phyloP scores from a whole-genome alignment of 2,113 vertebrate species.

The Xiphias gladius region DNA sequence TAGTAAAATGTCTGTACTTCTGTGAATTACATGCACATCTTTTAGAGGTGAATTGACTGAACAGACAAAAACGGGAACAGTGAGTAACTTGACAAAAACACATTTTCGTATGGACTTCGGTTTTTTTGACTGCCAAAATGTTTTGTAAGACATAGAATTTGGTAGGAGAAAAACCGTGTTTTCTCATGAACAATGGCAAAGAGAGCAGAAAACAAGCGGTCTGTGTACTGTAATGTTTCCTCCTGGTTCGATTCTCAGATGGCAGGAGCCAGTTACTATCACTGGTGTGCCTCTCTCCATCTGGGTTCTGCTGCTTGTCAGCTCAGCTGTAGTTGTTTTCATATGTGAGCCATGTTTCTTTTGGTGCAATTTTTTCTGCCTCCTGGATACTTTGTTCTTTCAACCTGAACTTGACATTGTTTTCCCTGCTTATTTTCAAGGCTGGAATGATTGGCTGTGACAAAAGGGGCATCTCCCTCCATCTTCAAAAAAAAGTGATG shows the following conservation, averaged over 20 bases:
- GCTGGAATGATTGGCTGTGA: conserved; percentile 80
- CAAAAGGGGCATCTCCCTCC: conserved; percentile 77
- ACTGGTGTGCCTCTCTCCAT: conserved; percentile 62
- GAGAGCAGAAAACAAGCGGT: conserved; percentile 68
- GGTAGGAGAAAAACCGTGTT: conserved; percentile 60
- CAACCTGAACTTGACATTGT: conserved; percentile 81
- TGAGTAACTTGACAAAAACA: conserved; percentile 67
- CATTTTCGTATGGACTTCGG: conserved; percentile 52
- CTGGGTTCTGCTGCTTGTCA: conserved; percentile 74
- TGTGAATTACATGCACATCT: conserved; percentile 56
- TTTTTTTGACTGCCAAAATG: conserved; percentile 48
- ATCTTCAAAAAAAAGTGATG: conserved; percentile 74
- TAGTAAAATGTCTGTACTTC: conserved; percentile 46
- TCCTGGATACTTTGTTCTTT: conserved; percentile 79
- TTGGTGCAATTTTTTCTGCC: conserved; percentile 70
- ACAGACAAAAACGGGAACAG: conserved; percentile 58
- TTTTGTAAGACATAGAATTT: conserved; percentile 61
- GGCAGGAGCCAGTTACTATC: conserved; percentile 75
- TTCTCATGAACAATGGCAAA: conserved; percentile 64
- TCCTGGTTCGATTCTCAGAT: conserved; percentile 72
- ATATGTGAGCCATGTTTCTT: conserved; percentile 77
- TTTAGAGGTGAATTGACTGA: conserved; percentile 49
- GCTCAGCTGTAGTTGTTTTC: conserved; percentile 68
- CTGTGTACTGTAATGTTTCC: conserved; percentile 69
- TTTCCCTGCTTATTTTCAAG: conserved; percentile 73